phyloP scores from a whole-genome alignment of 2,888 invertebrate genomes.

The Lepeophtheirus nordmannii region DNA sequence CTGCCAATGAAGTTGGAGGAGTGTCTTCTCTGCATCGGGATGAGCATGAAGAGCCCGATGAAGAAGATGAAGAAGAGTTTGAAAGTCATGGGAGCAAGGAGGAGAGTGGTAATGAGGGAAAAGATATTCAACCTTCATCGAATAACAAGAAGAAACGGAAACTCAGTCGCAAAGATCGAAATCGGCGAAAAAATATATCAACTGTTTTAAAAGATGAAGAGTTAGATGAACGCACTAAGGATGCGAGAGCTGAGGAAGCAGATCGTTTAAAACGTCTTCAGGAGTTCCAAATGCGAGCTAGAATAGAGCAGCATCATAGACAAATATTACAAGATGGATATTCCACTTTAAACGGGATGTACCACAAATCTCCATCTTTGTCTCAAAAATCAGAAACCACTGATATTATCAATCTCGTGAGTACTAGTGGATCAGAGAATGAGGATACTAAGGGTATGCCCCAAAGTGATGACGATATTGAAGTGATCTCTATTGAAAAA shows the following conservation, averaged over 20 bases:
- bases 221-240: constrained; percentile 74
- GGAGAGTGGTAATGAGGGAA: not conserved
- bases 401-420: not conserved
- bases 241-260: constrained; percentile 78
- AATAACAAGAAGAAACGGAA: not conserved
- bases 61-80: not conserved
- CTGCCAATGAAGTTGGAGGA: too few species aligned
- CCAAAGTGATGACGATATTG: constrained; percentile 23
- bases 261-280: constrained; percentile 43
- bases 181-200: constrained; percentile 57
- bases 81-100: not conserved
- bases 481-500: constrained; percentile 26
- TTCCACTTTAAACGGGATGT: not conserved
- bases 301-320: constrained; percentile 28
- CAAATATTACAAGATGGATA: constrained; percentile 22
- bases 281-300: constrained; percentile 34
- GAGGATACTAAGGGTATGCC: not conserved
- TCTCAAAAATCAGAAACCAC: not conserved
- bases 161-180: constrained; percentile 11
- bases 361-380: not conserved
- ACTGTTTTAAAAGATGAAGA: constrained; percentile 87
- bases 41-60: too few species aligned
- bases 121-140: not conserved
- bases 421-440: constrained; percentile 1
- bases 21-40: too few species aligned